Percentiles rank a stretch among this genome's conserved stretches.
phyloP scores from a whole-genome alignment of 2,113 vertebrate species.

The Ciconia boyciana region DNA sequence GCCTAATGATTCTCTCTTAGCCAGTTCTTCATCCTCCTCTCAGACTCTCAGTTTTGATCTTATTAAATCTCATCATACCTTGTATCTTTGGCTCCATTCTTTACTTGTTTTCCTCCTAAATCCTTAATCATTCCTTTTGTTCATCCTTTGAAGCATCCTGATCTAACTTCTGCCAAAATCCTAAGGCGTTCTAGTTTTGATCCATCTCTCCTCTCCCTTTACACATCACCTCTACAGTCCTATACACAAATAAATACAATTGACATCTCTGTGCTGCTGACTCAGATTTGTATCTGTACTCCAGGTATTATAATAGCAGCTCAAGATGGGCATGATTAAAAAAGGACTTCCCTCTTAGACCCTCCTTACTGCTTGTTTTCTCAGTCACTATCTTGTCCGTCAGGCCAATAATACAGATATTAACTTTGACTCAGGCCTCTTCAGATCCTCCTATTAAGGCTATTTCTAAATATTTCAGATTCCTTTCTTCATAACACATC shows the following conservation, averaged over 20 bases:
- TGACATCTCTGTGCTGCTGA: not conserved
- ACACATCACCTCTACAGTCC: not conserved
- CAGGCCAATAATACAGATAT: not conserved
- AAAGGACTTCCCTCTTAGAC: not conserved
- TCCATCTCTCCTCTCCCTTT: not conserved
- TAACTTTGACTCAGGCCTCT: not conserved
- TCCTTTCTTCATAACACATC: not conserved
- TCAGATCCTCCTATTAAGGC: not conserved
- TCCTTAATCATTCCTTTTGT: not conserved
- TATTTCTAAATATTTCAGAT: not conserved
- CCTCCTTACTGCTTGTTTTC: not conserved
- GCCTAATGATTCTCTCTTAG: not conserved
- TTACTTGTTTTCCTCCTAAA: not conserved
- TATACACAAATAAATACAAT: not conserved
- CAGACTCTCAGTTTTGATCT: not conserved
- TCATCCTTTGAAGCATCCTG: not conserved
- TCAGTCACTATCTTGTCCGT: not conserved
- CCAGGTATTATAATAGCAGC: not conserved
- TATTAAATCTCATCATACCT: not conserved
- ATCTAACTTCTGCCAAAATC: not conserved
- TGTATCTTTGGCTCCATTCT: not conserved
- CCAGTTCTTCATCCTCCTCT: not conserved
- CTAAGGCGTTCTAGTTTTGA: not conserved
- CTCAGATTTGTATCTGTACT: not conserved
- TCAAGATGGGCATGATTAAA: not conserved